Percentiles rank a stretch among this genome's conserved stretches.
Evolutionary conservation across 2,888 invertebrate species (phyloP).

Genomic region (Caenorhabditis uteleia): DNA sequence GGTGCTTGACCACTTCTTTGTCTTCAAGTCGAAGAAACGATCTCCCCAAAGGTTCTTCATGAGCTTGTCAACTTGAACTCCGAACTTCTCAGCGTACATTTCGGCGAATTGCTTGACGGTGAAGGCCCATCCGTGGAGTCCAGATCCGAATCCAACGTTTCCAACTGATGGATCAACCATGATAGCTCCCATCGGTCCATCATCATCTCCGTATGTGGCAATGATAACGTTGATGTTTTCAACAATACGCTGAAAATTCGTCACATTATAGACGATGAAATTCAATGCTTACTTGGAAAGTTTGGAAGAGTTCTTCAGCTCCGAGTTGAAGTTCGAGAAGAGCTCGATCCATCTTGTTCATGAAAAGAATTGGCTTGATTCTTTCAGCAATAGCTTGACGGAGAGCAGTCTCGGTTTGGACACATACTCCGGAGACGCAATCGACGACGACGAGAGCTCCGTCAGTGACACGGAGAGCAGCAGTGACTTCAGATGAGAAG

Average conservation of each 20-base stretch:
- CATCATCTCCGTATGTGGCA: constrained; percentile 95
- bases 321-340: constrained; percentile 94
- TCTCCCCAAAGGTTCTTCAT: constrained; percentile 97
- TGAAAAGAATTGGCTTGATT: constrained; percentile 99
- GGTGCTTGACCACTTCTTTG: constrained; percentile 88
- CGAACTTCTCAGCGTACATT: constrained; percentile 98
- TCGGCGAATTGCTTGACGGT: constrained; percentile 99
- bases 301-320: constrained; percentile 92
- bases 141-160: constrained; percentile 98
- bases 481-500: constrained; percentile 93
- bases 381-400: constrained; percentile 99
- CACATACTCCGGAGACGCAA: constrained; percentile 99
- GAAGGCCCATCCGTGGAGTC: constrained; percentile 99
- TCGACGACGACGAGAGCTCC: constrained; percentile 99
- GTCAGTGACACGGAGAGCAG: constrained; percentile 98
- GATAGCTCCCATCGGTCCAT: constrained; percentile 98
- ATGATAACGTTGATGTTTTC: constrained; percentile 99
- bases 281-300: constrained; percentile 76
- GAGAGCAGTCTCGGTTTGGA: constrained; percentile 98
- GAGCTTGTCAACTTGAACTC: constrained; percentile 88
- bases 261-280: neutral
- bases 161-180: constrained; percentile 96
- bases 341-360: constrained; percentile 99
- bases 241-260: constrained; percentile 86
- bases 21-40: constrained; percentile 94